Percentiles rank a stretch among this genome's conserved stretches.
Conservation (phyloP, 2,888 invertebrate genomes). For the Andrena dorsata region DNA sequence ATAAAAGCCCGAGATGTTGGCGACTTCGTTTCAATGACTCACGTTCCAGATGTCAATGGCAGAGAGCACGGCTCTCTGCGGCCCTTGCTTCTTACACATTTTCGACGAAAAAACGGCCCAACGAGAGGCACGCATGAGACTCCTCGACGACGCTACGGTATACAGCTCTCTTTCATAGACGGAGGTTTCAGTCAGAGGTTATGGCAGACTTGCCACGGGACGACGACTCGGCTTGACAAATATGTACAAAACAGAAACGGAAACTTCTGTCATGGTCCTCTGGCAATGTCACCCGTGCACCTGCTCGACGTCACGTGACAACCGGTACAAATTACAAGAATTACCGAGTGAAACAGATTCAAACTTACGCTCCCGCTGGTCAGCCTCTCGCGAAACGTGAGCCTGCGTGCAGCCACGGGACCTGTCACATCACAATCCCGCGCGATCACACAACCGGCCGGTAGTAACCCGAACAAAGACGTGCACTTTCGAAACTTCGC, state of each 20-base stretch:
- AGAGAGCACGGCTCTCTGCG: conserved; percentile 13
- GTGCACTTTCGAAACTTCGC: conserved; percentile 16
- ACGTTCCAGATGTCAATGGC: conserved; percentile 45
- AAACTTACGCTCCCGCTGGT: conserved; percentile 43
- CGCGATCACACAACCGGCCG: conserved; percentile 20
- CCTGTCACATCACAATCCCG: conserved; percentile 46
- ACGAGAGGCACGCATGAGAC: neutral
- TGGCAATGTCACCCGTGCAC: neutral
- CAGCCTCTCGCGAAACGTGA: conserved; percentile 24
- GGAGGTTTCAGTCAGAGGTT: too few relatives aligned
- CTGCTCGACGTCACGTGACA: conserved; percentile 6
- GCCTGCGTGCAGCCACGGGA: conserved; percentile 28
- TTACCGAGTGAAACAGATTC: neutral
- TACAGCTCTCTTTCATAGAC: too few relatives aligned
- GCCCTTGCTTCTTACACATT: neutral
- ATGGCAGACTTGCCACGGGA: too few relatives aligned
- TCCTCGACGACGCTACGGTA: too few relatives aligned
- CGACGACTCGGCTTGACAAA: neutral
- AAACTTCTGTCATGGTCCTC: neutral
- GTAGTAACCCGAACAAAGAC: conserved; percentile 38
- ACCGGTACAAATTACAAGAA: neutral
- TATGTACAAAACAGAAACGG: neutral
- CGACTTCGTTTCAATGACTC: conserved; percentile 57
- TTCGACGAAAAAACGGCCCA: conserved; percentile 2
- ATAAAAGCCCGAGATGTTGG: conserved; percentile 56